Base-by-base conservation (phyloP, 2,888 invertebrate species). In the Lycaena phlaeas region DNA sequence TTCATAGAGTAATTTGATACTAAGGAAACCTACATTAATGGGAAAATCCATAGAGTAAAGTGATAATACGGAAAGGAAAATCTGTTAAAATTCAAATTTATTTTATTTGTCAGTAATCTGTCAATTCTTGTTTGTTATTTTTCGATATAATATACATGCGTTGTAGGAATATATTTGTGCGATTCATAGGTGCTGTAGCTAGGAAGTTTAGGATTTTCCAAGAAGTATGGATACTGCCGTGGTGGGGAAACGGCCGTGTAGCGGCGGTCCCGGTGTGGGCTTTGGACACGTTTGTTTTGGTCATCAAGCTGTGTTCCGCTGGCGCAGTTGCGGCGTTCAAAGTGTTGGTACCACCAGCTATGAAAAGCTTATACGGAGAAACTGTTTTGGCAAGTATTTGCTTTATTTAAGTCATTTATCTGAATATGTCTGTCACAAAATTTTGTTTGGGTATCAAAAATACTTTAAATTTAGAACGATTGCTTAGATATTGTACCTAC, bases 361-460 rank as follows among this genome's bases (percentile, higher is more conserved):
- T 72, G 70, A 82, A 81, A 52, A 78, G 68, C 46, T 57, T 85
- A 44, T 67, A 79, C 42, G 82, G 81, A 27, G 84, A 84, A 46
- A 84, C 82, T 38, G 65, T 84, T 18, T 50, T 84, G 63, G 81
- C 78, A 44, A 54, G 60, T 52, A 17, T 1, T 14, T 5, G 25
- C 5, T 36, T 4, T 9, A n/a, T n/a, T 0, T 7, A 1, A 18
- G 27, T 3, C 10, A 25, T 5, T 3, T 15, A 4, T 29, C 11
- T 22, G n/a, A 30, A 9, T n/a, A 14, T 28, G n/a, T 11, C 10
- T 25, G 1, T 22, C 6, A 36, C 2, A 31, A 3, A 2, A 1
- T n/a, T n/a, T n/a, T n/a, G n/a, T n/a, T n/a, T n/a, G n/a, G n/a
- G n/a, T n/a, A n/a, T n/a, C n/a, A n/a, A n/a, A n/a, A n/a, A n/a